These are phyloP conservation scores for Donacobius atricapilla DNA, from an alignment of 2,113 vertebrate genomes.

Conservation along the genomic window DNA sequence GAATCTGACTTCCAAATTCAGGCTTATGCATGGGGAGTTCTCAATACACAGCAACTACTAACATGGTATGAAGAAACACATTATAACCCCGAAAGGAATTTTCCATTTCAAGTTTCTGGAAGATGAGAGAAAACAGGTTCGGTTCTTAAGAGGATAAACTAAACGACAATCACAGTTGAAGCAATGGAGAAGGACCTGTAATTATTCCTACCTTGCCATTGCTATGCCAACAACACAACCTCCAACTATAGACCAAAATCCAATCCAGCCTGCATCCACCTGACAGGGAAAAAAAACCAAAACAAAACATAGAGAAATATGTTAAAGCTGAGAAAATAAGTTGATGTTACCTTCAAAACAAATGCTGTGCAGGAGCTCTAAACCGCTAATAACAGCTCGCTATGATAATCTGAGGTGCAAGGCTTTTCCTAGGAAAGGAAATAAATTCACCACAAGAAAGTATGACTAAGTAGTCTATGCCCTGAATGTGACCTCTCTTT, in stretches of 20 bases:
- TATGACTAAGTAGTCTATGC: not conserved
- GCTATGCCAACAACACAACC: constrained; percentile 94
- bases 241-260: constrained; percentile 94
- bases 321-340: constrained; percentile 12
- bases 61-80: not conserved
- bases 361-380: not conserved
- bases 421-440: not conserved
- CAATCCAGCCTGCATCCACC: constrained; percentile 98
- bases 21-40: not conserved
- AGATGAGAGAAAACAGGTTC: not conserved
- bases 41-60: not conserved
- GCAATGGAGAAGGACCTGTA: not conserved
- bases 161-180: not conserved
- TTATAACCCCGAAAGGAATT: not conserved
- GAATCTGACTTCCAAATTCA: not conserved
- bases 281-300: constrained; percentile 46
- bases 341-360: not conserved
- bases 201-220: constrained; percentile 86
- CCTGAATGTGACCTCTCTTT: not conserved
- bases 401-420: not conserved
- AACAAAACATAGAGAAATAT: not conserved
- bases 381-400: not conserved
- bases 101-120: not conserved
- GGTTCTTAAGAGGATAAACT: not conserved
- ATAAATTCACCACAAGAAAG: constrained; percentile 23